Evolutionary conservation across 2,113 vertebrate genomes (phyloP), one percentile per base, ranked within the genome.

Genomic region (Notiomystis cincta): DNA sequence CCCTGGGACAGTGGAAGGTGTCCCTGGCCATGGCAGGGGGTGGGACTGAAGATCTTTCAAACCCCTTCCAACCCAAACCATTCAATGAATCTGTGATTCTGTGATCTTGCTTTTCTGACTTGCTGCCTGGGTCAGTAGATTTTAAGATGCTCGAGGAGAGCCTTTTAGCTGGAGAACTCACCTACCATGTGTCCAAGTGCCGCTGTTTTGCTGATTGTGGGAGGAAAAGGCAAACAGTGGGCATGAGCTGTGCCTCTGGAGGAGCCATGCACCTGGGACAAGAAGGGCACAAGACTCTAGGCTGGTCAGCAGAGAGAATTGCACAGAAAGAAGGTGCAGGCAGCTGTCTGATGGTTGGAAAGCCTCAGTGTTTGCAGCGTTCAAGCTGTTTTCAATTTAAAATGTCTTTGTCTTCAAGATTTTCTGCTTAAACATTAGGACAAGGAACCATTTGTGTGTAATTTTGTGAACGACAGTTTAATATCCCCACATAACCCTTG

Each of bases 321-420:
- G 54, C 58, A 73, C 31, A 61, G 27, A 24, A 27, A 35, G 44
- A 76, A 80, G 15, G 24, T 21, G 37, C 27, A 30, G 33, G 45
- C 21, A 30, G 50, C 37, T 78, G 27, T 40, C 33, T 60, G 61
- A 61, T 85, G 60, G 45, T 22, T 88, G 70, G 47, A 88, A 90
- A 88, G 25, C 27, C 42, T 50, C 79, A 31, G 23, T 7, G 11
- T 35, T 77, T 44, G 42, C 75, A 50, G 69, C 16, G 30, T 37
- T 87, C 80, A 91, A 85, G 76, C 83, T 89, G 94, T 4, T 89
- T 95, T 80, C 83, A 93, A 64, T 94, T 90, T 78, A 70, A 89
- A 82, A 60, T 33, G 31, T 24, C 75, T 82, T 90, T 73, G 70
- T 35, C 82, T 62, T 83, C 62, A 64, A 64, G 72, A 81, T 72